Evolutionary conservation across 2,113 vertebrate species (phyloP), one percentile per base, ranked within the genome.

Genomic region (Pygoscelis adeliae): DNA sequence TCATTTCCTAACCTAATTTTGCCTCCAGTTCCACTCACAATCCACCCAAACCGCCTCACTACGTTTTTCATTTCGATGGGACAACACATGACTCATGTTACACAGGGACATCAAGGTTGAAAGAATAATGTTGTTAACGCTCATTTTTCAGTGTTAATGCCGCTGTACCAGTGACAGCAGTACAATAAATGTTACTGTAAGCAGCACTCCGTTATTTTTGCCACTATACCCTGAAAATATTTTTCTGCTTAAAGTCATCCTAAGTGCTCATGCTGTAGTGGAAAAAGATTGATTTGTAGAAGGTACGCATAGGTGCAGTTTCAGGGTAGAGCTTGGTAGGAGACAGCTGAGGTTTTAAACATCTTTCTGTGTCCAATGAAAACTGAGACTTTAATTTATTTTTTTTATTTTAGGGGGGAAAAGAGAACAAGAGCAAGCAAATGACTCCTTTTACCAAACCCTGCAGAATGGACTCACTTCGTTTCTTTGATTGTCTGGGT

Each of bases 391-490:
- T 55, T 32, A 1, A 15, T 19, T 58, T 58, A 22, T 36, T 36
- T n/a, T 12, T 50, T 44, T 63, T 20, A 7, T 1, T 23, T 55
- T 34, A 34, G 7, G 4, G 7, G 4, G 9, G 5, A 22, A 34
- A 15, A 30, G 2, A 50, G 29, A 83, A 58, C 3, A 36, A 46
- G 9, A 40, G 5, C 8, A 32, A n/a, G 46, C 9, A 2, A 88
- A 71, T 19, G 0, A 71, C 18, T 65, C 18, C 36, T 70, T 69
- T 59, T 36, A 79, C 26, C 38, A 79, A 70, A 56, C 5, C 12
- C 29, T 26, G 7, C 3, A n/a, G 21, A 86, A 77, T 0, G 1
- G 3, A 56, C 23, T 63, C 0, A 3, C 14, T 16, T 67, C 0
- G 1, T 44, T 56, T 73, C 42, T 50, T 83, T 50, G 25, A 44